Base-by-base conservation (phyloP, 1,140 invertebrate genomes). In the Proales similis region DNA sequence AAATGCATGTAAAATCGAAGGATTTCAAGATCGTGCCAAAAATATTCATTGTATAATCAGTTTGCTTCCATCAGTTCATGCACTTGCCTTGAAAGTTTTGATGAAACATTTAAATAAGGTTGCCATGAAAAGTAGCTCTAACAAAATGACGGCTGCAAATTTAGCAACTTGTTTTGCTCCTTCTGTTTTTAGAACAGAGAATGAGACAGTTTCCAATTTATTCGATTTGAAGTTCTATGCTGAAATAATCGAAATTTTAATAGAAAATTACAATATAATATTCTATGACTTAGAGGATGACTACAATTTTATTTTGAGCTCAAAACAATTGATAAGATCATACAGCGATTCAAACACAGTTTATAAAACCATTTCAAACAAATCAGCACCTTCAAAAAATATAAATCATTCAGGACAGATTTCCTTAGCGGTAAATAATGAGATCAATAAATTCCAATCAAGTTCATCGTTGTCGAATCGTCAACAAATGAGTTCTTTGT, bases 81-180 rank as follows among this genome's bases (percentile, higher is more conserved):
- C 45, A 11, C 36, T 42, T 27, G 51, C 51, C 2, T 30, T 57
- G 9, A 42, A 57, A n/a, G 36, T 57, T 0, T 27, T 57, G 12
- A 43, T 57, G 0, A 42, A 39, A n/a, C 51, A 57, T 27, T 24
- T 57, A n/a, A 14, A 43, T 12, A 57, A 57, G 51, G 51, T 57
- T n/a, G 39, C 51, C 2, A 57, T 29, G 7, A 29, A 42, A 12
- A 42, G 36, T 57, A 26, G 30, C 39, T 19, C 24, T 19, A 57
- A 57, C 32, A 57, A 57, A 57, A 57, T 57, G 51, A 57, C 51
- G 7, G 45, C 51, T 6, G 39, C 51, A 24, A 57, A 57, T 57
- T 57, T 57, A 24, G 51, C 51, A 3, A 57, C 51, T 14, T 57
- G 51, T 26, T 57, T 57, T 57, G 51, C 36, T n/a, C 51, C 51